phyloP scores from a whole-genome alignment of 2,113 vertebrate genomes.

The Pygoscelis adeliae region DNA sequence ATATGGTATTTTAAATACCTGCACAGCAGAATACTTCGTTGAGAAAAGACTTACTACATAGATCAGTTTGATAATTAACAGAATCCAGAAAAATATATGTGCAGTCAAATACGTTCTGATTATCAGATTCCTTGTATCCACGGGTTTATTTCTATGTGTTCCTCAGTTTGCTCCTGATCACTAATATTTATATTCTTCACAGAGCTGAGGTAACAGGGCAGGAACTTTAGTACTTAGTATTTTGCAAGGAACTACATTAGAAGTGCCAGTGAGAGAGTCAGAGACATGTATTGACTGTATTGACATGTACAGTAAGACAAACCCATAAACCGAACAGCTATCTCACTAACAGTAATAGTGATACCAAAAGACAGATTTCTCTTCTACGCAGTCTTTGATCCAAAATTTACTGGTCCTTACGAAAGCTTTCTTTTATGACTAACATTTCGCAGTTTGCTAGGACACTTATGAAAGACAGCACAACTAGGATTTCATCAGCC shows the following conservation, averaged over 20 bases:
- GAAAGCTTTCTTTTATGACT: background rate
- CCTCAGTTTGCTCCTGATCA: background rate
- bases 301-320: background rate
- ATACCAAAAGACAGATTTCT: background rate
- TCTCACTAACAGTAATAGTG: background rate
- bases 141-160: background rate
- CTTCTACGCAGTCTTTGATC: background rate
- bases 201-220: background rate
- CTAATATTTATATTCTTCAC: background rate
- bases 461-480: background rate
- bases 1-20: background rate
- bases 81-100: background rate
- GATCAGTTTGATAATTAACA: background rate
- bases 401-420: background rate
- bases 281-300: background rate
- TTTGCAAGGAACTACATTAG: background rate
- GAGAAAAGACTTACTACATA: background rate
- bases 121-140: background rate
- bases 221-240: background rate
- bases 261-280: background rate
- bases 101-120: fast-evolving
- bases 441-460: background rate
- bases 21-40: background rate
- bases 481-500: background rate
- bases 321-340: background rate